Conservation (phyloP, 2,113 vertebrate species). For the Furnarius figulus region DNA sequence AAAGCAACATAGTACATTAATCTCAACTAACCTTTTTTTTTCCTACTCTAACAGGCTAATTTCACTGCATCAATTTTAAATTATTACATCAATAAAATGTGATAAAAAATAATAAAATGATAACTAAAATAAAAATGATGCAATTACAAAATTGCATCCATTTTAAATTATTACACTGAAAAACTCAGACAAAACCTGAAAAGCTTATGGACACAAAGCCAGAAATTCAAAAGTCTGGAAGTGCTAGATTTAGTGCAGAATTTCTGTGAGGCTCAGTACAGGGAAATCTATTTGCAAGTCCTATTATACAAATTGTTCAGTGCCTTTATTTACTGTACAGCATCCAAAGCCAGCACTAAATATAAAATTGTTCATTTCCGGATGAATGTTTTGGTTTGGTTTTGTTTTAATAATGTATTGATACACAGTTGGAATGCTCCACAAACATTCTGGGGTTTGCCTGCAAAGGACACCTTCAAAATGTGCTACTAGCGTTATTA, state of each 20-base stretch:
- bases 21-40: background rate
- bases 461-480: background rate
- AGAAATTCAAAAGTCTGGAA: background rate
- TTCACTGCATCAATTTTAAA: background rate
- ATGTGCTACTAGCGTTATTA: background rate
- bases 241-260: background rate
- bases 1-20: background rate
- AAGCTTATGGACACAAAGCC: background rate
- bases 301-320: background rate
- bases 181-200: background rate
- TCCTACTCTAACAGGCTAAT: background rate
- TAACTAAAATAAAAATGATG: too few species aligned
- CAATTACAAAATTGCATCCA: too few species aligned
- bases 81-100: too few species aligned
- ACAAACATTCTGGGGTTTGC: background rate
- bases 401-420: background rate
- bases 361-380: slow-evolving; percentile 30
- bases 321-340: slow-evolving; percentile 13
- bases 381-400: background rate
- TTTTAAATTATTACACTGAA: background rate
- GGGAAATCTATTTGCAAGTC: slow-evolving; percentile 19
- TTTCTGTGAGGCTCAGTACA: background rate
- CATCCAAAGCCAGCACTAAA: background rate
- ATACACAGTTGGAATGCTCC: rapidly evolving
- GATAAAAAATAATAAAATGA: too few species aligned